Evolutionary conservation across 2,797 vertebrate genomes (phyloP).

Genomic region (Gadopsis marmoratus): DNA sequence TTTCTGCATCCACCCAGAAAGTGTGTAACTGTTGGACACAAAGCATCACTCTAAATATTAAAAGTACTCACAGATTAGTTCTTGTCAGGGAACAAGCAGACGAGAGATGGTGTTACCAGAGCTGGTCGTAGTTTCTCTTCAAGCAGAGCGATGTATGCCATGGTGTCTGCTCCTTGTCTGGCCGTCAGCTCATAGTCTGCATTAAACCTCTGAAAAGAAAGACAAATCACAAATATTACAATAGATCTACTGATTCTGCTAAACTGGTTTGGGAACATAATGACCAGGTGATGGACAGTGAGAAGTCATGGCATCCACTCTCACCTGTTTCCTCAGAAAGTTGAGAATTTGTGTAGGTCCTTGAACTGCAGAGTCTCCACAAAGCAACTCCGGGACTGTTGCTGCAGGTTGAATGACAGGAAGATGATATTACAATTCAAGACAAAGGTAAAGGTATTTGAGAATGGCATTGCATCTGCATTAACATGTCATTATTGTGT

Average conservation of each 20-base stretch:
- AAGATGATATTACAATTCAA: background rate
- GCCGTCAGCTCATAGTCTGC: constrained; percentile 95
- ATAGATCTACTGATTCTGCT: background rate
- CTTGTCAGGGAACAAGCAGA: background rate
- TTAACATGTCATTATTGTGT: background rate
- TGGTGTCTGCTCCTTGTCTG: constrained; percentile 96
- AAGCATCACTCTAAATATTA: constrained; percentile 9
- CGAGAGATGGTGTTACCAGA: constrained; percentile 82
- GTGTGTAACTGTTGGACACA: constrained; percentile 90
- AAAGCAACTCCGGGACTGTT: constrained; percentile 89
- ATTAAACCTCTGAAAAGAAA: constrained; percentile 89
- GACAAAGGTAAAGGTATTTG: background rate
- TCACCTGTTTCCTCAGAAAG: constrained; percentile 93
- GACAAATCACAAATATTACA: background rate
- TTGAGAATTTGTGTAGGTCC: constrained; percentile 94
- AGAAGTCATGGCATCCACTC: background rate
- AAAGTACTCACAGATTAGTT: background rate
- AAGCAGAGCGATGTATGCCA: constrained; percentile 96
- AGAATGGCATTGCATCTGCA: background rate
- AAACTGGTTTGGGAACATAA: background rate
- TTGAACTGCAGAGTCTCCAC: constrained; percentile 86
- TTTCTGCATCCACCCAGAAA: constrained; percentile 98
- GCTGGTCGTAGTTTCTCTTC: constrained; percentile 96
- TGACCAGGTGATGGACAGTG: background rate
- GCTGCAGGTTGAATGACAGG: constrained; percentile 75